Base-by-base conservation (phyloP, 2,797 vertebrate species). In the Setipinna tenuifilis region DNA sequence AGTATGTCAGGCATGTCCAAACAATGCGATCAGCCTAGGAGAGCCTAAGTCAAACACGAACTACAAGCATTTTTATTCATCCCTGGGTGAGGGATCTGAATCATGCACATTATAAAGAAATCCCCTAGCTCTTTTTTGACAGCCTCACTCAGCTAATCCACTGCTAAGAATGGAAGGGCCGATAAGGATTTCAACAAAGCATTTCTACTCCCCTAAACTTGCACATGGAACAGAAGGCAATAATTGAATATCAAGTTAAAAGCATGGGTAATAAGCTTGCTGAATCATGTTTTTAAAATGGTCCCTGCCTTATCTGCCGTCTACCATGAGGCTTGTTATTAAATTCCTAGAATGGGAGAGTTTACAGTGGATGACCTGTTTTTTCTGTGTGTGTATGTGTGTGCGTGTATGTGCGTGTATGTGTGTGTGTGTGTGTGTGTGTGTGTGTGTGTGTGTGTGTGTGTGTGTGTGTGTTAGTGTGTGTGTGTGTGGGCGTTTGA, bases 151-250 rank as follows among this genome's bases (percentile, higher is more conserved):
- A 58, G 82, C 71, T 54, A 84, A 48, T 78, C 71, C 71, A 41
- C 71, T 9, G 21, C 19, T 59, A 78, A 84, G 84, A 82, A 16
- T 46, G 83, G 57, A 83, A 44, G 75, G 21, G 28, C 57, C 2
- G 41, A 78, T 68, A 86, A 82, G 86, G 54, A 85, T 85, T 85
- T 85, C 58, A 78, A 83, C 25, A 62, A 84, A 85, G 83, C 86
- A 81, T 85, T 83, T 25, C 7, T 25, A 12, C 28, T 28, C 14
- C 19, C 23, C 50, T 46, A 11, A 58, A 81, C 57, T 46, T 28
- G 25, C 71, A 28, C 44, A 23, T 31, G 62, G 82, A 84, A 59
- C 2, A 9, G 46, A 85, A 81, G 80, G 57, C n/a, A 84, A 59
- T 84, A 87, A 83, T 57, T 35, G 41, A 80, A 50, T 62, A 85